These are phyloP conservation scores for Platerodrilus igneus DNA, from an alignment of 2,888 invertebrate genomes.

Conservation along the genomic window DNA sequence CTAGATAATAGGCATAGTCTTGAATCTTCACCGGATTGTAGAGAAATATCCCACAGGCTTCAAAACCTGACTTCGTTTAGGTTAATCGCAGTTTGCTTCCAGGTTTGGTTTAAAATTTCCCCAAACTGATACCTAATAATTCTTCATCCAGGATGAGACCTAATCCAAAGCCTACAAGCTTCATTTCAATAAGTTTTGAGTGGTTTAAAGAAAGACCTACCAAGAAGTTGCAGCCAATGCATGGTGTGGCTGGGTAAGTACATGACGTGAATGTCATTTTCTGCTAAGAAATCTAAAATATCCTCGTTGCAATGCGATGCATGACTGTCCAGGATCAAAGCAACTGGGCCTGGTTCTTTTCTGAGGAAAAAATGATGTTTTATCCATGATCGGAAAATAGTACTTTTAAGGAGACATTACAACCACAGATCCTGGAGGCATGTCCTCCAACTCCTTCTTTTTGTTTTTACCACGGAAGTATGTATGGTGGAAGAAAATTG, in stretches of 20 bases:
- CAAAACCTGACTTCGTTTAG: constrained; percentile 9
- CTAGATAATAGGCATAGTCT: constrained; percentile 6
- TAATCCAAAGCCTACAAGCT: constrained; percentile 7
- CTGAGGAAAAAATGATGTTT: too few species aligned
- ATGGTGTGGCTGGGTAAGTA: constrained; percentile 10
- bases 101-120: constrained; percentile 11
- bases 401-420: too few species aligned
- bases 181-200: constrained; percentile 9
- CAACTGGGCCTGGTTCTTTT: too few species aligned
- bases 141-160: constrained; percentile 9
- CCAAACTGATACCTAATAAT: constrained; percentile 11
- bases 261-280: constrained; percentile 11
- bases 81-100: constrained; percentile 9
- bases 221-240: constrained; percentile 10
- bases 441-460: too few species aligned
- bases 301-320: constrained; percentile 8
- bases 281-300: constrained; percentile 10
- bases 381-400: too few species aligned
- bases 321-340: constrained; percentile 8
- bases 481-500: too few species aligned
- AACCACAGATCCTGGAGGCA: too few species aligned
- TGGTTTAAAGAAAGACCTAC: constrained; percentile 12
- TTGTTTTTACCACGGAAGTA: too few species aligned
- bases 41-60: constrained; percentile 8
- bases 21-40: constrained; percentile 7